Percentiles rank a stretch among this genome's conserved stretches.
These are phyloP conservation scores for Pempheris klunzingeri DNA, from an alignment of 2,797 vertebrate species.

Conservation along the genomic window DNA sequence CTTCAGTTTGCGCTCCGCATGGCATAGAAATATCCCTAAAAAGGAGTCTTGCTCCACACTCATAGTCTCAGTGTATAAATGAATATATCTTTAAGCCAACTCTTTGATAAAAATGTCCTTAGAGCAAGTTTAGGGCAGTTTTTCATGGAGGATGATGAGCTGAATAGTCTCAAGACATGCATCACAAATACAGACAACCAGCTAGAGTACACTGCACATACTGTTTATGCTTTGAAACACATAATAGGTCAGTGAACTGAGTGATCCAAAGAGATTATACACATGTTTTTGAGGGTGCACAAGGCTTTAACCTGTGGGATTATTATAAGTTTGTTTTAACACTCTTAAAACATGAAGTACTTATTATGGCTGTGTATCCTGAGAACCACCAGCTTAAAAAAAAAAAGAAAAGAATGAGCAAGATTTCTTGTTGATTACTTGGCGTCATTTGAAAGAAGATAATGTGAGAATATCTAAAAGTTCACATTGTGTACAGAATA, in stretches of 20 bases:
- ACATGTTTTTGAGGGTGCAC: slow-evolving; percentile 11
- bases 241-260: slow-evolving; percentile 26
- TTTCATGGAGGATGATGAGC: not conserved
- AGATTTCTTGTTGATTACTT: not conserved
- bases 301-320: slow-evolving; percentile 23
- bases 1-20: not conserved
- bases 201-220: slow-evolving; percentile 14
- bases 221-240: slow-evolving; percentile 13
- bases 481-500: not conserved
- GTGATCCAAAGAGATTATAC: slow-evolving; percentile 10
- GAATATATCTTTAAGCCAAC: not conserved
- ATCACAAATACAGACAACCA: not conserved
- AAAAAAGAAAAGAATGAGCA: not conserved
- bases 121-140: not conserved
- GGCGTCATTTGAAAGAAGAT: not conserved
- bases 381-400: not conserved
- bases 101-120: not conserved
- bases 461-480: slow-evolving; percentile 5
- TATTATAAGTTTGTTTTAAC: slow-evolving; percentile 36
- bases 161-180: not conserved
- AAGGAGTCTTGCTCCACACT: not conserved
- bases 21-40: not conserved
- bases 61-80: not conserved
- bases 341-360: slow-evolving; percentile 35
- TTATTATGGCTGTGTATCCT: not conserved